phyloP scores from a whole-genome alignment of 2,888 invertebrate species.

The Hirtodrosophila duncani region DNA sequence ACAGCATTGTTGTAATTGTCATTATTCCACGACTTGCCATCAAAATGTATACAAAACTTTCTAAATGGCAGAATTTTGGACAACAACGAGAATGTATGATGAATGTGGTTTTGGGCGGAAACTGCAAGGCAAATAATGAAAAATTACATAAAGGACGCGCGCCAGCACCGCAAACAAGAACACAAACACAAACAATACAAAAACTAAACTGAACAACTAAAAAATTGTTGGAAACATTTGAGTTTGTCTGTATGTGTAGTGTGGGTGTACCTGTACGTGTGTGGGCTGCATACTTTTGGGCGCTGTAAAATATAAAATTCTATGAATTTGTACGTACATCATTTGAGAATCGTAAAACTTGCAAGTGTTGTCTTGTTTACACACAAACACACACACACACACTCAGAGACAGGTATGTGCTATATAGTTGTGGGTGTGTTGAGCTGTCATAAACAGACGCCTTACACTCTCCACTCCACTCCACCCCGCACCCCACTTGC shows the following conservation, averaged over 20 bases:
- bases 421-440: constrained; percentile 6
- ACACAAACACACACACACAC: constrained; percentile 6
- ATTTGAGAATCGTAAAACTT: constrained; percentile 76
- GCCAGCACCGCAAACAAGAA: constrained; percentile 7
- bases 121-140: constrained; percentile 60
- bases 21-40: too few species aligned
- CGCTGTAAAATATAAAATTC: constrained; percentile 76
- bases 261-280: background rate
- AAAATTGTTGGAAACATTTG: too few species aligned
- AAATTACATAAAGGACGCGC: constrained; percentile 38
- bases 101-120: constrained; percentile 49
- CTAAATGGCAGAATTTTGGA: constrained; percentile 13
- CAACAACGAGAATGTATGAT: constrained; percentile 41
- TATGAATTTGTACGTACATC: constrained; percentile 74
- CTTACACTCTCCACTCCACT: too few species aligned
- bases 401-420: background rate
- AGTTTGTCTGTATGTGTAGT: too few species aligned
- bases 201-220: constrained; percentile 1
- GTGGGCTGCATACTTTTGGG: constrained; percentile 59
- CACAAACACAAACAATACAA: constrained; percentile 6
- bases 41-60: too few species aligned
- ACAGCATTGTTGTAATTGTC: too few species aligned
- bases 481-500: too few species aligned
- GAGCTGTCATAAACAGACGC: constrained; percentile 58
- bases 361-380: constrained; percentile 54